Evolutionary conservation across 2,888 invertebrate species (phyloP).

Genomic region (Eutolmus rufibarbis): DNA sequence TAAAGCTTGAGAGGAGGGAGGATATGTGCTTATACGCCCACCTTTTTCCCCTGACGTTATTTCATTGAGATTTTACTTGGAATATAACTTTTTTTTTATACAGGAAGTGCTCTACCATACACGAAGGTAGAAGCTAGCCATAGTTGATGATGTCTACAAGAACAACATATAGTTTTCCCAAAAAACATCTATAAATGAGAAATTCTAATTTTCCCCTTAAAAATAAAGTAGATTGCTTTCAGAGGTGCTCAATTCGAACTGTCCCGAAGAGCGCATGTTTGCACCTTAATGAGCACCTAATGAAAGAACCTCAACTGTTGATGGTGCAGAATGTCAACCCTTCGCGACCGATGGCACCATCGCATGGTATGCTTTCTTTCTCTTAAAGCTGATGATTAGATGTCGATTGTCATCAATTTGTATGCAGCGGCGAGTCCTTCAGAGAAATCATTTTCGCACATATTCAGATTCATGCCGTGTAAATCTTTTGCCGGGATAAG

Average conservation of each 20-base stretch:
- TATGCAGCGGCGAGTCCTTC: background rate
- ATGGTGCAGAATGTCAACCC: background rate
- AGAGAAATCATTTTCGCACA: conserved; percentile 11
- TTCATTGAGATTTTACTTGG: background rate
- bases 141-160: background rate
- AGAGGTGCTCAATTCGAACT: background rate
- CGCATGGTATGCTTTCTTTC: background rate
- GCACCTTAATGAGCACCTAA: background rate
- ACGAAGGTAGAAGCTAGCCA: background rate
- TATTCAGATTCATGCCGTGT: conserved; percentile 3
- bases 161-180: background rate
- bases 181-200: background rate
- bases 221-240: background rate
- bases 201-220: background rate
- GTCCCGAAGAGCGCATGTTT: background rate
- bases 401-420: conserved; percentile 8
- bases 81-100: background rate
- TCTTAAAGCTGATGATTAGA: background rate
- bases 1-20: background rate
- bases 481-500: background rate
- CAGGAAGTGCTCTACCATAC: background rate
- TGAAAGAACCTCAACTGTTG: background rate
- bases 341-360: background rate
- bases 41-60: background rate
- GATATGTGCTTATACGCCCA: background rate